A percentile compares a stretch with the other conserved stretches of the same genome.
These are phyloP conservation scores for Eretmochelys imbricata DNA, from an alignment of 2,113 vertebrate species.

Conservation along the genomic window DNA sequence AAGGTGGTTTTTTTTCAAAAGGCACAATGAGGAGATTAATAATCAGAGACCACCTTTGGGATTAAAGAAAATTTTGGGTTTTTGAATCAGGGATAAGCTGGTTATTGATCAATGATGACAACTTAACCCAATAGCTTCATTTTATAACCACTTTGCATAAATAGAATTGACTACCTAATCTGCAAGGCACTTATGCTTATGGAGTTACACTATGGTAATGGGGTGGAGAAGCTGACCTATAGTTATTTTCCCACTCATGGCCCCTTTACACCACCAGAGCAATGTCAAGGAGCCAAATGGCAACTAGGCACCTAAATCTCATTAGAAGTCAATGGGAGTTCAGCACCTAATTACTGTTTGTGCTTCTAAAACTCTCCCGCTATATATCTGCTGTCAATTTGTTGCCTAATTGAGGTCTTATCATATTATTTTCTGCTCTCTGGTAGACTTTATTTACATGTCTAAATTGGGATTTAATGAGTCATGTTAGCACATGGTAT, in stretches of 20 bases:
- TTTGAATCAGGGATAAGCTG: background rate
- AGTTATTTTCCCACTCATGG: background rate
- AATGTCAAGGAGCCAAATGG: background rate
- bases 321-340: background rate
- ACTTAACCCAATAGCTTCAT: background rate
- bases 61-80: slow-evolving; percentile 33
- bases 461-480: background rate
- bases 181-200: background rate
- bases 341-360: background rate
- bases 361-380: background rate
- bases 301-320: background rate
- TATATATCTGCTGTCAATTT: background rate
- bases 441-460: background rate
- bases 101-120: background rate
- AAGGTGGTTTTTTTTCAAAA: background rate
- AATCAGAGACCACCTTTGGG: slow-evolving; percentile 47
- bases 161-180: background rate
- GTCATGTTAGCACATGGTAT: background rate
- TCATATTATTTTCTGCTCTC: background rate
- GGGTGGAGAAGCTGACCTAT: background rate
- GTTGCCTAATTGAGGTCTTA: background rate
- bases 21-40: slow-evolving; percentile 13
- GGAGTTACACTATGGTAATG: background rate
- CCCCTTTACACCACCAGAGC: background rate
- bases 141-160: background rate